A percentile compares a stretch with the other conserved stretches of the same genome.
These are phyloP conservation scores for Centroberyx gerrardi DNA, from an alignment of 2,797 vertebrate species.

Conservation along the genomic window DNA sequence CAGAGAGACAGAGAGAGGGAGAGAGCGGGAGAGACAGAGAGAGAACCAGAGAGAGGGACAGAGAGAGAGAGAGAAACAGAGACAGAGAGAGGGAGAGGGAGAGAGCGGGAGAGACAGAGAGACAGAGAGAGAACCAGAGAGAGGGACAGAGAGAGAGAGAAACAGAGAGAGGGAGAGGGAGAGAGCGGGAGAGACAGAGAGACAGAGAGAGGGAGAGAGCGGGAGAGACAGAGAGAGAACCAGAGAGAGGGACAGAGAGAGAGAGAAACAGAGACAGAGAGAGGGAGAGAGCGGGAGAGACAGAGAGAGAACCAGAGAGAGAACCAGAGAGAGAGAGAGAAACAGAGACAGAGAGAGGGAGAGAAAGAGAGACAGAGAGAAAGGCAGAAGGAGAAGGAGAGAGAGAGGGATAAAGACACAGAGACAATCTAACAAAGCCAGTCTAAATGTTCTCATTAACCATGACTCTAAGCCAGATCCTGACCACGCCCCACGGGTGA, in stretches of 20 bases:
- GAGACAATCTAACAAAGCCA: too few relatives aligned
- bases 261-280: not conserved
- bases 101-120: too few relatives aligned
- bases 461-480: too few relatives aligned
- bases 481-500: too few relatives aligned
- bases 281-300: not conserved
- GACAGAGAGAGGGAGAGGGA: not conserved
- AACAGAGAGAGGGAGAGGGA: too few relatives aligned
- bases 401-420: not conserved
- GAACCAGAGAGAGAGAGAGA: not conserved
- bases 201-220: too few relatives aligned
- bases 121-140: not conserved
- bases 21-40: not conserved
- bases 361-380: not conserved
- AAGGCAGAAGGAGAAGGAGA: not conserved
- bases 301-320: not conserved
- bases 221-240: too few relatives aligned
- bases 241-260: too few relatives aligned
- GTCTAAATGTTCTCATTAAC: too few relatives aligned
- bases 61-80: not conserved
- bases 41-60: not conserved
- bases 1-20: not conserved
- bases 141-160: not conserved
- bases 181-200: too few relatives aligned
- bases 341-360: not conserved